These are phyloP conservation scores for Otolemur garnettii DNA, from an alignment of 2,113 vertebrate genomes.

Conservation along the genomic window DNA sequence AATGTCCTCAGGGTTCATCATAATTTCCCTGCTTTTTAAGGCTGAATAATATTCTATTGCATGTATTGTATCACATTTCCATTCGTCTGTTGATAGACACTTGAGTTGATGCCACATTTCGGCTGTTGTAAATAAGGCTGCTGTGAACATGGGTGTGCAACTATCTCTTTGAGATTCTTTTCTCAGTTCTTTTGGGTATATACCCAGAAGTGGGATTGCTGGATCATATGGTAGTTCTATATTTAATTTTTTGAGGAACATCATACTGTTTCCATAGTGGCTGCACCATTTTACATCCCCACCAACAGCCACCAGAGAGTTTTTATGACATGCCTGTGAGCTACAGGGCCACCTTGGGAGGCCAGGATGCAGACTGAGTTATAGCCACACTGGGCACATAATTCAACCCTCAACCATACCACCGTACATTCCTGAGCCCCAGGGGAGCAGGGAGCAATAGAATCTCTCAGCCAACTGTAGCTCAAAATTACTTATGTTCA, in stretches of 20 bases:
- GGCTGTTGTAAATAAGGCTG: background rate
- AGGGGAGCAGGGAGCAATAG: too few relatives aligned
- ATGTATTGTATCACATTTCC: accelerated
- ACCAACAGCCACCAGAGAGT: background rate
- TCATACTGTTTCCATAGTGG: background rate
- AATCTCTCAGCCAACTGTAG: background rate
- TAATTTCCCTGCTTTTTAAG: background rate
- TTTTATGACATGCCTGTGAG: background rate
- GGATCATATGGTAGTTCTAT: background rate
- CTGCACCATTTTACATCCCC: background rate
- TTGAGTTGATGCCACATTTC: background rate
- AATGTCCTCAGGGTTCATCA: background rate
- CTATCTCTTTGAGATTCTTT: background rate
- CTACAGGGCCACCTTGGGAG: background rate
- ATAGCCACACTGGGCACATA: background rate
- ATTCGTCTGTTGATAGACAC: background rate
- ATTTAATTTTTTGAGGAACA: background rate
- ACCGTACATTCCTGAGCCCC: accelerated
- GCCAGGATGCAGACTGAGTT: background rate
- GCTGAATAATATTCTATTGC: background rate
- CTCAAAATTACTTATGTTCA: constrained; percentile 40
- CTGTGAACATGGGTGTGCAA: too few relatives aligned
- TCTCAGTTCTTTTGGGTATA: background rate
- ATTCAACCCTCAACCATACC: background rate
- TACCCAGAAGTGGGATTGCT: background rate